Percentiles rank a stretch among this genome's conserved stretches.
Conservation (phyloP, 2,888 invertebrate genomes). For the Sarcophaga carnaria region DNA sequence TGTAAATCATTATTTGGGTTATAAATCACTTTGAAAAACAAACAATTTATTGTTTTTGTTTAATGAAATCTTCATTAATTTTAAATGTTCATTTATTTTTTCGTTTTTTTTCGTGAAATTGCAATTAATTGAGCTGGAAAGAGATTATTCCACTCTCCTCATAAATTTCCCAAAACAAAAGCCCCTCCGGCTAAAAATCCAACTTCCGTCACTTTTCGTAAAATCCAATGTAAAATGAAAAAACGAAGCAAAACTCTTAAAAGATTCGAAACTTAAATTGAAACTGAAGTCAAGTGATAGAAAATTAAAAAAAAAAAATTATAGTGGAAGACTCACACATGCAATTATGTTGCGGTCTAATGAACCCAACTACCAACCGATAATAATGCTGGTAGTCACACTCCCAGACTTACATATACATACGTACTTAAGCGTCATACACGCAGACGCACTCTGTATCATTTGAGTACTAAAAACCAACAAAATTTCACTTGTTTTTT, state of each 20-base stretch:
- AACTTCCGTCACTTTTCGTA: conserved; percentile 62
- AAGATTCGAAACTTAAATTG: neutral
- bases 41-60: too few species aligned
- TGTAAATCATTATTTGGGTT: too few species aligned
- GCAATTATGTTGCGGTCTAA: conserved; percentile 66
- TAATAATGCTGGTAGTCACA: conserved; percentile 7
- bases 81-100: neutral
- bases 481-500: conserved; percentile 48
- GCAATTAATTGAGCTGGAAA: conserved; percentile 42
- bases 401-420: neutral
- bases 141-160: neutral
- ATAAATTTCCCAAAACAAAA: conserved; percentile 16
- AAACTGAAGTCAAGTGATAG: neutral
- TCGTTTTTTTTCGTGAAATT: neutral
- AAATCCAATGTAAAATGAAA: conserved; percentile 7
- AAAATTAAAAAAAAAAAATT: neutral
- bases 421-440: too few species aligned
- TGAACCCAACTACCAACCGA: conserved; percentile 33
- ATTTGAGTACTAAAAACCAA: conserved; percentile 10
- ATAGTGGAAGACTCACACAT: conserved; percentile 56
- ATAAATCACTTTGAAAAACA: too few species aligned
- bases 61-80: neutral
- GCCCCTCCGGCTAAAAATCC: conserved; percentile 23
- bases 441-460: conserved; percentile 19
- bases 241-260: conserved; percentile 8